phyloP scores from a whole-genome alignment of 92 coral and sea anemone species.

The Meandrina meandrites region DNA sequence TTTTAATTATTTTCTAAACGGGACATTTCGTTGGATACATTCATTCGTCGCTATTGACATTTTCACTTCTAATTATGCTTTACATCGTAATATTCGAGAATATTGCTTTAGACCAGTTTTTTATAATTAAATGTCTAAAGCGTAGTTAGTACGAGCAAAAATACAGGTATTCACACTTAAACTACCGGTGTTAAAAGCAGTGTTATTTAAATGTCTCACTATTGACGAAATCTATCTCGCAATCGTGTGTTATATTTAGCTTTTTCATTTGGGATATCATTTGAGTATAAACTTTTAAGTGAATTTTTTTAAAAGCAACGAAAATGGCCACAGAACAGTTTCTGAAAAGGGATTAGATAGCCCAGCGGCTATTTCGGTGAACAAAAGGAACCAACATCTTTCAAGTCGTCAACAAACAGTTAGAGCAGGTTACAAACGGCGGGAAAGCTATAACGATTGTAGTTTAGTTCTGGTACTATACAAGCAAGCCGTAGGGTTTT shows the following conservation, averaged over 20 bases:
- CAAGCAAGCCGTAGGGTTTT: background rate
- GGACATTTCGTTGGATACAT: background rate
- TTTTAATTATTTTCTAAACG: background rate
- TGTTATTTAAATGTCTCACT: slow-evolving; percentile 29
- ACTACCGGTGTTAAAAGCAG: slow-evolving; percentile 27
- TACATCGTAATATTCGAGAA: background rate
- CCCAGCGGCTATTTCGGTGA: background rate
- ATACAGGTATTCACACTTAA: slow-evolving; percentile 26
- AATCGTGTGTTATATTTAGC: background rate
- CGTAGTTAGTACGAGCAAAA: background rate
- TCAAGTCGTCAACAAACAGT: slow-evolving; percentile 3
- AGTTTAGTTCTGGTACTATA: background rate
- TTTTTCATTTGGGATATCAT: background rate
- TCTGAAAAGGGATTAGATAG: background rate
- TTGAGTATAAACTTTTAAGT: background rate
- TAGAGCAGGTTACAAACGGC: slow-evolving; percentile 26
- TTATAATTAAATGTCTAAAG: background rate
- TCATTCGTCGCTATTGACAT: background rate
- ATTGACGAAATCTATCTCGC: slow-evolving; percentile 2
- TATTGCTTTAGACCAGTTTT: background rate
- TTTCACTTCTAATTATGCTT: background rate
- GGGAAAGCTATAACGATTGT: background rate
- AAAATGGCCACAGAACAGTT: background rate
- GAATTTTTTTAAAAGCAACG: background rate
- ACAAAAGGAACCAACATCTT: slow-evolving; percentile 8